These are phyloP conservation scores for Enteromius afrohamiltoni DNA, from an alignment of 2,797 vertebrate genomes.

Conservation along the genomic window DNA sequence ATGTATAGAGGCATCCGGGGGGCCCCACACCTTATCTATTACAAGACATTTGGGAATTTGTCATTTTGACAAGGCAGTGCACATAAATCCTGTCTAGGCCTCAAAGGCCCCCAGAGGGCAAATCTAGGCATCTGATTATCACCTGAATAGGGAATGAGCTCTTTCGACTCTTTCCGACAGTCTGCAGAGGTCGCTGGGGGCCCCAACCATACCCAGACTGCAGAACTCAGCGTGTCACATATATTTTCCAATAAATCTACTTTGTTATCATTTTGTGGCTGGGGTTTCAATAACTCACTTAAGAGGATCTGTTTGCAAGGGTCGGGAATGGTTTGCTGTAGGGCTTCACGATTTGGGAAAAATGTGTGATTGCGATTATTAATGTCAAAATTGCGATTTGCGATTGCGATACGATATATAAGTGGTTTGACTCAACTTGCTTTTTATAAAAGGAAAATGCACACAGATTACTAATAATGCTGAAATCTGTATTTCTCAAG, in stretches of 20 bases:
- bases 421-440: too few species aligned
- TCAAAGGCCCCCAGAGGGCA: neutral
- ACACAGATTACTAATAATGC: too few species aligned
- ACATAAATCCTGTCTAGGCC: neutral
- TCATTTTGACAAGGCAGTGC: neutral
- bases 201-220: neutral
- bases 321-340: neutral
- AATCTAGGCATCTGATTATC: neutral
- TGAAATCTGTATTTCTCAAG: too few species aligned
- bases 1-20: neutral
- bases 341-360: too few species aligned
- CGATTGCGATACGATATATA: too few species aligned
- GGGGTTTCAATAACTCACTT: slow-evolving; percentile 31
- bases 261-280: slow-evolving; percentile 37
- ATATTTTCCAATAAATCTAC: slow-evolving; percentile 2
- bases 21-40: too few species aligned
- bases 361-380: too few species aligned
- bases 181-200: neutral
- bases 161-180: neutral
- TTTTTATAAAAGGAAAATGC: too few species aligned
- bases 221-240: neutral
- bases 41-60: neutral
- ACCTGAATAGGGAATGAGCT: neutral
- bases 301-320: slow-evolving; percentile 24
- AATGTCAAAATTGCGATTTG: too few species aligned